Evolutionary conservation across 2,797 vertebrate species (phyloP).

Genomic region (Mormyrus hasselquistii): DNA sequence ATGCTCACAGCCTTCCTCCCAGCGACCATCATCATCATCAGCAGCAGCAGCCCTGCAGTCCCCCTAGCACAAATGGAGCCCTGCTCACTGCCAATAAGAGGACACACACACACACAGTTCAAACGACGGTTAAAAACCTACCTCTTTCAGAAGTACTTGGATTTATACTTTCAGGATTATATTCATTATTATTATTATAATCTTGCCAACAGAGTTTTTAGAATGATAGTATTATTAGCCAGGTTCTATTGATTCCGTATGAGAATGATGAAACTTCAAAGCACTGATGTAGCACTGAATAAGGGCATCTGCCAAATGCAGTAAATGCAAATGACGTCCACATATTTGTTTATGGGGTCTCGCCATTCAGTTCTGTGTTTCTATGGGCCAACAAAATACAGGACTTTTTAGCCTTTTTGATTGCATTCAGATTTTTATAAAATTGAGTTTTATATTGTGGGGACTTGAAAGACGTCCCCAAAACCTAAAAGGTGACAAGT

Average conservation of each 20-base stretch:
- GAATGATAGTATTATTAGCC: neutral
- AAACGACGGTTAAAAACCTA: neutral
- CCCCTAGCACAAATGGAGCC: neutral
- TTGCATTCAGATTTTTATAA: neutral
- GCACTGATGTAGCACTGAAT: neutral
- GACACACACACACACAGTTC: neutral
- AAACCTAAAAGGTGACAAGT: too few relatives aligned
- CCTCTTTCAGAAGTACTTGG: neutral
- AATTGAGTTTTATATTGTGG: neutral
- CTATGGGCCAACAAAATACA: neutral
- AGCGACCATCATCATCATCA: neutral
- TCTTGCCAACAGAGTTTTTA: neutral
- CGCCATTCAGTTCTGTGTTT: neutral
- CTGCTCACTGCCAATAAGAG: neutral
- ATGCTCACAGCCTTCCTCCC: neutral
- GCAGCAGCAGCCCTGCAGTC: neutral
- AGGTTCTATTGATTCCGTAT: neutral
- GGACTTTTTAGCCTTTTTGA: neutral
- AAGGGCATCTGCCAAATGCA: neutral
- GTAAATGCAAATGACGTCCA: neutral
- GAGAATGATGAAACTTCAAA: neutral
- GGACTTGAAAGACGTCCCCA: too few relatives aligned
- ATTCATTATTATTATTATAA: neutral
- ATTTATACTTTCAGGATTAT: neutral
- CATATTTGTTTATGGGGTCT: neutral